These are phyloP conservation scores for Timema cristinae DNA, from an alignment of 2,888 invertebrate genomes.

Conservation along the genomic window DNA sequence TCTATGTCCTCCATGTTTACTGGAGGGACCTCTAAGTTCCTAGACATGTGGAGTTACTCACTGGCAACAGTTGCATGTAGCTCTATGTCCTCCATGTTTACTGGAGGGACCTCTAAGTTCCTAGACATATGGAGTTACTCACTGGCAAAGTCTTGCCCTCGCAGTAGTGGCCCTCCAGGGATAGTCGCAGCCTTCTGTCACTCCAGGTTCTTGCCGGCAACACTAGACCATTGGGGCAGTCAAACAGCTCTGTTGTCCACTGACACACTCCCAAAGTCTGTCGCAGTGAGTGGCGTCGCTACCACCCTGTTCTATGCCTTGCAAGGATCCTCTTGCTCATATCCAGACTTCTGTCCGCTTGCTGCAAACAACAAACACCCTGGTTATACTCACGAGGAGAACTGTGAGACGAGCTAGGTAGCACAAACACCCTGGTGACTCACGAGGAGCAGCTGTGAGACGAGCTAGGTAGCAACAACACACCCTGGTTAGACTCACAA, in stretches of 20 bases:
- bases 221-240: conserved; percentile 86
- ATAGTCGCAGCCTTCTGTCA: conserved; percentile 86
- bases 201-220: conserved; percentile 84
- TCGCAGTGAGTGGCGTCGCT: conserved; percentile 79
- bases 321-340: conserved; percentile 61
- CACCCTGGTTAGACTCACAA: too few species aligned
- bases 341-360: conserved; percentile 15
- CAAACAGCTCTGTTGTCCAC: conserved; percentile 75
- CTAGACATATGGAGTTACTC: conserved; percentile 40
- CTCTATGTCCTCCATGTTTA: too few species aligned
- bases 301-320: conserved; percentile 72
- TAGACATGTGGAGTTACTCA: conserved; percentile 43
- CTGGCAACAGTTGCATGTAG: conserved; percentile 60
- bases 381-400: neutral
- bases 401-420: neutral
- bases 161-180: conserved; percentile 85
- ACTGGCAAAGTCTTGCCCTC: conserved; percentile 76
- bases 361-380: conserved; percentile 2
- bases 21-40: too few species aligned
- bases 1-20: too few species aligned
- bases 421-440: neutral
- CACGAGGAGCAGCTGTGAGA: neutral
- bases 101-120: too few species aligned
- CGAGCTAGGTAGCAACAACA: neutral
- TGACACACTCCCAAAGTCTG: conserved; percentile 82